phyloP scores from a whole-genome alignment of 2,113 vertebrate genomes.

The Chitala chitala region DNA sequence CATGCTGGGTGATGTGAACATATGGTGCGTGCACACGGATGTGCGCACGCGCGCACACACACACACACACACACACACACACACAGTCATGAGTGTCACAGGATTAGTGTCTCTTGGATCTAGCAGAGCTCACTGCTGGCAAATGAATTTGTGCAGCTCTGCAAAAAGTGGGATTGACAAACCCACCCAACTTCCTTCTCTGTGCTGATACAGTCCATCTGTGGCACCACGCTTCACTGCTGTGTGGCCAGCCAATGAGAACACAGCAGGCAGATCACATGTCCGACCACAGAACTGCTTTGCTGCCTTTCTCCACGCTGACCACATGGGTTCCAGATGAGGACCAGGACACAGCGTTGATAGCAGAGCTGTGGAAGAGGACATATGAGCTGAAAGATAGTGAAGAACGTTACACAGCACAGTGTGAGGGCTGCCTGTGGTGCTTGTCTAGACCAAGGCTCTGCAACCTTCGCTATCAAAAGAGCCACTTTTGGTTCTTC shows the following conservation, averaged over 20 bases:
- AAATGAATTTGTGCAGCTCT: too few relatives aligned
- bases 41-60: not conserved
- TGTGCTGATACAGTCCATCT: slow-evolving; percentile 6
- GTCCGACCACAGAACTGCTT: slow-evolving; percentile 88
- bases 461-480: too few relatives aligned
- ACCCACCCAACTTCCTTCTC: not conserved
- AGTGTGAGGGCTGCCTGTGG: too few relatives aligned
- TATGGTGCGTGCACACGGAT: not conserved
- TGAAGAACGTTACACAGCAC: not conserved
- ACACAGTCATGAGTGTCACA: not conserved
- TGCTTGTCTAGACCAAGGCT: too few relatives aligned
- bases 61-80: not conserved
- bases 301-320: slow-evolving; percentile 91
- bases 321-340: slow-evolving; percentile 78
- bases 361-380: slow-evolving; percentile 69
- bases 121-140: not conserved
- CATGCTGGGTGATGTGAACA: not conserved
- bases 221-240: not conserved
- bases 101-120: not conserved
- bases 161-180: not conserved
- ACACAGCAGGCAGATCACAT: slow-evolving; percentile 59
- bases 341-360: slow-evolving; percentile 90
- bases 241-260: not conserved
- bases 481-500: too few relatives aligned
- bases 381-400: not conserved